Evolutionary conservation across 2,113 vertebrate species (phyloP), one percentile per base, ranked within the genome.

Genomic region (Turnix velox): DNA sequence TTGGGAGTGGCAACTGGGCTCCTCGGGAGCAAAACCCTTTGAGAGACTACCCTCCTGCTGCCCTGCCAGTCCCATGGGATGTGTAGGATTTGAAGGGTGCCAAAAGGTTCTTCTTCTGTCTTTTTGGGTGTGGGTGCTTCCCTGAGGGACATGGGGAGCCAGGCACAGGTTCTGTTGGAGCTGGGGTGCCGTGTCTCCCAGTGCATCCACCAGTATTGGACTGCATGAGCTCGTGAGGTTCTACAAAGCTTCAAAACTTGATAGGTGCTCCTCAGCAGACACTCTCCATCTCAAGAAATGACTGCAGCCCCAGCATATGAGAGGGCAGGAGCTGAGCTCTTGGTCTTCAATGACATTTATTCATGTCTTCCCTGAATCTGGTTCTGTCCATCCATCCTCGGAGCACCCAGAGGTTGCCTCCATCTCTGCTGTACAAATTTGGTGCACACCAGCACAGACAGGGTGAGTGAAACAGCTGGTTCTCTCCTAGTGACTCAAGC

Each of bases 401-500:
- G 65, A 76, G 22, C 45, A 48, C n/a, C 10, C 30, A 62, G n/a
- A 49, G 7, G 20, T 51, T 6, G 35, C 57, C 40, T 66, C 33
- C 33, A 24, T 33, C 28, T 16, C 39, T 1, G 1, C 72, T 35
- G 51, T 63, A 45, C 48, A 25, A 40, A 31, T 14, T 7, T 2
- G 1, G 28, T 28, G 51, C 20, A 40, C 3, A 7, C 31, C 3
- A 40, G 55, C 35, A 18, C 25, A 3, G 17, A 61, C 84, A 57
- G 81, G 40, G 62, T 37, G 87, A 69, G 71, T 68, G 83, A 80
- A 12, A 4, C 40, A 87, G 91, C 42, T 4, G 1, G 52, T 61
- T 94, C 37, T 91, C 57, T 71, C 35, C 0, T 3, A 9, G 81
- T 95, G 94, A 95, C 62, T 96, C 95, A 95, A 52, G 37, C 84